Evolutionary conservation across 2,797 vertebrate genomes (phyloP), one percentile per base, ranked within the genome.

Genomic region (Characodon lateralis): DNA sequence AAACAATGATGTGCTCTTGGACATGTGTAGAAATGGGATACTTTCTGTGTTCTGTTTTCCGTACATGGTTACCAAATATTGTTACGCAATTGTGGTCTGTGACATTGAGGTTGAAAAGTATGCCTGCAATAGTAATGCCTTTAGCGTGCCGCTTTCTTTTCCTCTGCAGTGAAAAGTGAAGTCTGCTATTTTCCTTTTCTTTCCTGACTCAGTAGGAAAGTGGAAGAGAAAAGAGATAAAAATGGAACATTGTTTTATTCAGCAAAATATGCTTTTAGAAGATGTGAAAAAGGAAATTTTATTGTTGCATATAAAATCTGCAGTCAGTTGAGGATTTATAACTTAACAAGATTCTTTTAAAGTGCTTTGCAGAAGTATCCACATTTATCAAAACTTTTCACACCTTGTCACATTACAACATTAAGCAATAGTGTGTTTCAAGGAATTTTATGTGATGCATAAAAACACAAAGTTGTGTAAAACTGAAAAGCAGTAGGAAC

Each of bases 161-260:
- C 82, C 74, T 78, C 76, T 84, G 87, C 61, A 87, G 87, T 84
- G 66, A 83, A 76, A 80, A 81, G 80, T 79, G 77, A 90, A 82
- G 80, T 83, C 80, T 84, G 81, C 68, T 13, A 41, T 46, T 76
- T 74, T 82, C 71, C 58, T 56, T 70, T 61, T 81, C 61, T 46
- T n/a, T 73, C 71, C 79, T 85, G 87, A 87, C 71, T 92, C 88
- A 91, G 89, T 87, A 83, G 50, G 22, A 72, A 74, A n/a, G 46
- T 20, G n/a, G 22, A n/a, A 22, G 2, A 77, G 65, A 12, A 73
- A 59, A 78, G 48, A 75, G 61, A 63, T 20, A 79, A n/a, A 35
- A 72, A 35, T 69, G 63, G 72, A 6, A 68, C 43, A 10, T 41
- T 66, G 31, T 61, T 61, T 35, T 18, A 7, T 13, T 12, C 20